Base-by-base conservation (phyloP, 2,797 vertebrate genomes). In the Pampus argenteus region DNA sequence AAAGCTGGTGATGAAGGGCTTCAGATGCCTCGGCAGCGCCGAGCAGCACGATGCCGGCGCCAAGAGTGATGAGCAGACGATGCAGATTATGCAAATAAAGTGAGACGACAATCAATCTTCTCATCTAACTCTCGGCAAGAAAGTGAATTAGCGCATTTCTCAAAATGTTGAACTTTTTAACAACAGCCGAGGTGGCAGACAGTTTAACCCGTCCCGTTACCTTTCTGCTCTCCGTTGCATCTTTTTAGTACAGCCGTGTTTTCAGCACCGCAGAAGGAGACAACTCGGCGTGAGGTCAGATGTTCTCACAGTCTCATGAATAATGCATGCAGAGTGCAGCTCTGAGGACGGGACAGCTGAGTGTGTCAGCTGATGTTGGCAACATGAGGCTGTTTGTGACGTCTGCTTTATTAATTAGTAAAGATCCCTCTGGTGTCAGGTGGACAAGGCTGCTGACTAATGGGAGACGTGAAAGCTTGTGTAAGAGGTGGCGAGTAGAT, bases 361-460 rank as follows among this genome's bases (percentile, higher is more conserved):
- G 66, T 25, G 36, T 36, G n/a, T 68, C 34, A 57, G 56, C 52
- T 71, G 76, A 62, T 59, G 83, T 28, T 44, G 52, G 89, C 87
- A 93, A 94, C 89, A 86, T 63, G 87, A 95, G 85, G 86, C 88
- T 78, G 48, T 71, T 50, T 28, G 84, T 93, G 89, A 92, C 75
- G 65, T 87, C 74, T 18, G 61, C 81, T 78, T 80, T 72, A 86
- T 95, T 56, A 92, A 94, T 93, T 92, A 94, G 80, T 94, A 75
- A 95, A 83, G 74, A 77, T 63, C 71, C 52, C 64, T 44, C 22
- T 65, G 48, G 87, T 91, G 84, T 94, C 90, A 44, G 82, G 85
- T 94, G 76, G 84, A 72, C 54, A 7, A 23, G 22, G 58, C 67
- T 48, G 51, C 17, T 29, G 61, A 59, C 71, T 55, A 70, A 78